Evolutionary conservation across 2,888 invertebrate species (phyloP), one percentile per base, ranked within the genome.

Genomic region (Chaetogeoica ovagalla): DNA sequence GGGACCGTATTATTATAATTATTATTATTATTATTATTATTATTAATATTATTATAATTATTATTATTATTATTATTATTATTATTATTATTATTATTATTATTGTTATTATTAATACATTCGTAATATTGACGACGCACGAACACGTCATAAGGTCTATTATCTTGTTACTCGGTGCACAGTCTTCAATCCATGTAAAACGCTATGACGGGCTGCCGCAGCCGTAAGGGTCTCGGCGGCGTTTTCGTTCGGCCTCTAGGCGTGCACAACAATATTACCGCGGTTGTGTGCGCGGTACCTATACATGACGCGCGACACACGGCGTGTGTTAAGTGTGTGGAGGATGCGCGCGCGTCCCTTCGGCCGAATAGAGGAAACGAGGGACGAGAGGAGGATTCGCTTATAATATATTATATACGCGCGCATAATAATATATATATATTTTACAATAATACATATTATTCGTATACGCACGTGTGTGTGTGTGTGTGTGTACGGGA

Each of bases 241-340:
- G 55, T n/a, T 13, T 68, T n/a, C 39, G 70, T 70, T 17, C 39
- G 17, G 55, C 6, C 59, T 37, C 13, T 15, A 17, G 13, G 7
- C 19, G n/a, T 62, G 23, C 48, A 43, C 62, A 43, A n/a, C n/a
- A n/a, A n/a, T n/a, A n/a, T n/a, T n/a, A n/a, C n/a, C n/a, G n/a
- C n/a, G n/a, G n/a, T n/a, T n/a, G n/a, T n/a, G n/a, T n/a, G n/a
- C n/a, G 43, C 6, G 6, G 43, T 43, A 9, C 11, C 11, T 43
- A 43, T 6, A 43, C 11, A 48, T 68, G 21, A 23, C 23, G 59
- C 30, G 23, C 19, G 17, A 48, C 30, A 68, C 72, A 62, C 62
- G 48, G 72, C 48, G 72, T 62, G 72, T 62, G 72, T 73, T 73
- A 73, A 73, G 72, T 73, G n/a, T n/a, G n/a, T n/a, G n/a, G n/a